Base-by-base conservation (phyloP, 2,797 vertebrate genomes). In the Tachyglossus aculeatus region DNA sequence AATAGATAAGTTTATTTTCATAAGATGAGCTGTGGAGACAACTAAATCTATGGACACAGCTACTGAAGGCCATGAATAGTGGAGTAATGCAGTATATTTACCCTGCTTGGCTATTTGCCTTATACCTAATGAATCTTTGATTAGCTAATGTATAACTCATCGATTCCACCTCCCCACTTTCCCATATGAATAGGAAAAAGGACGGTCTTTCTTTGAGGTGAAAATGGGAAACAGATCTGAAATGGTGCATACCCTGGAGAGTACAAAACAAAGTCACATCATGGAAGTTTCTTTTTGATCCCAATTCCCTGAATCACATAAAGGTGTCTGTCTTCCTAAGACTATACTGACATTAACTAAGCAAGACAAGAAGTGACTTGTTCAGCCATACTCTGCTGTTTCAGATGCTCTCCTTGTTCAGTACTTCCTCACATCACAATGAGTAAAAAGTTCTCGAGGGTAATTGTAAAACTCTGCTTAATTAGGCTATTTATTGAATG, bases 201-300 rank as follows among this genome's bases (percentile, higher is more conserved):
- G 22, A 2, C 47, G 73, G 84, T 84, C 85, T 87, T 54, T 56
- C 55, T 59, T 81, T 74, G 54, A 77, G 68, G 80, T 83, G 71
- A 87, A 81, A 86, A 78, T 62, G 40, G 77, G 86, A 89, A 91
- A 83, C 66, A 88, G 83, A 86, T 85, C 71, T 91, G 59, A 79
- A 85, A 87, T 63, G 81, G 76, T 70, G 86, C 88, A n/a, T 83
- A 74, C 76, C 74, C 64, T 83, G 81, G 43, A 73, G 70, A 85
- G 57, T 60, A 39, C 77, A 86, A 78, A 85, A 44, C 50, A 61
- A 74, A 33, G 60, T 74, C 80, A 68, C 74, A 83, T 41, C 9
- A 21, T 8, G 60, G 85, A 90, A 85, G 69, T 73, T 83, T 84
- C 47, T 11, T 54, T 84, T 88, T 86, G 83, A 86, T 86, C 54